Percentiles rank a stretch among this genome's conserved stretches.
These are phyloP conservation scores for Zalophus californianus DNA, from an alignment of 2,797 vertebrate genomes.

Conservation along the genomic window DNA sequence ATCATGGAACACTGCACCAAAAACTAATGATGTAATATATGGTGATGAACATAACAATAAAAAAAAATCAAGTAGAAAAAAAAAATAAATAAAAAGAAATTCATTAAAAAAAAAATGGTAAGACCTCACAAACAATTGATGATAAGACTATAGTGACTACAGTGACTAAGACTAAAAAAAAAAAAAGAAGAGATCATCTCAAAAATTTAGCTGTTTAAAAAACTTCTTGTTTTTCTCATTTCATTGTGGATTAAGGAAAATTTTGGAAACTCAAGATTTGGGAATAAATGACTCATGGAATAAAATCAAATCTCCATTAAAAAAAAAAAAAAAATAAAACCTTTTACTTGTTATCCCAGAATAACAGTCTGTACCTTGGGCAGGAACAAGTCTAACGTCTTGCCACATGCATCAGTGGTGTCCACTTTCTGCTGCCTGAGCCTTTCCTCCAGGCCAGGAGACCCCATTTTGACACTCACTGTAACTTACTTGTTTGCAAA, in stretches of 20 bases:
- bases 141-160: conserved; percentile 17
- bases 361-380: neutral
- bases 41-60: too few relatives aligned
- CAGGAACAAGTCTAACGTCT: neutral
- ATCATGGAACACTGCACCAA: too few relatives aligned
- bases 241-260: neutral
- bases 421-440: neutral
- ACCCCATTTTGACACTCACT: neutral
- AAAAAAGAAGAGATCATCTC: neutral
- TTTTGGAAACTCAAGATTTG: neutral
- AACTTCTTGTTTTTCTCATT: neutral
- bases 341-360: neutral
- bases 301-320: neutral
- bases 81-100: too few relatives aligned
- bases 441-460: neutral
- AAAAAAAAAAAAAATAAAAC: too few relatives aligned
- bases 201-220: neutral
- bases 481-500: neutral
- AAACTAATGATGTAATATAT: too few relatives aligned
- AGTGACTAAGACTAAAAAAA: neutral
- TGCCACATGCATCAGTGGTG: neutral
- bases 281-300: neutral
- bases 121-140: neutral
- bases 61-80: too few relatives aligned
- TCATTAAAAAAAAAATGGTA: neutral